Evolutionary conservation across 2,797 vertebrate genomes (phyloP).

Genomic region (Myotis pilosus): DNA sequence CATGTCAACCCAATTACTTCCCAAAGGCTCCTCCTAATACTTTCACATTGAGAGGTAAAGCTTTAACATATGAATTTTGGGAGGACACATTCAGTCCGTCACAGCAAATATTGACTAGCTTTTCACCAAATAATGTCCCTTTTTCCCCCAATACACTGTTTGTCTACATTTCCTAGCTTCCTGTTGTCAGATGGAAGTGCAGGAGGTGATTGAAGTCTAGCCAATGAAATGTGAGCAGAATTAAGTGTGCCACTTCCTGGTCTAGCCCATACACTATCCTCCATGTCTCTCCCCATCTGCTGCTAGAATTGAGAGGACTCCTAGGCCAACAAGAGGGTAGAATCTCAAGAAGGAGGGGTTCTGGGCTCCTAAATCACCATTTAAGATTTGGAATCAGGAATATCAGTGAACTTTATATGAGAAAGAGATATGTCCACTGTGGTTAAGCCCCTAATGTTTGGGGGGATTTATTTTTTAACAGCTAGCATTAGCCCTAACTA

Average conservation of each 20-base stretch:
- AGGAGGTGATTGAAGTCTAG: neutral
- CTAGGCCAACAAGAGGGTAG: neutral
- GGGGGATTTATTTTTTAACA: neutral
- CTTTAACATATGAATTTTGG: neutral
- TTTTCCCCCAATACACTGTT: neutral
- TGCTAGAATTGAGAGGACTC: neutral
- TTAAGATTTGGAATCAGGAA: neutral
- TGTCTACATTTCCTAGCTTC: neutral
- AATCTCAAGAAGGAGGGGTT: neutral
- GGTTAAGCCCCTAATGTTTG: neutral
- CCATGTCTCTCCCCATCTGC: neutral
- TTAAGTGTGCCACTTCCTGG: neutral
- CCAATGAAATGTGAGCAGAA: neutral
- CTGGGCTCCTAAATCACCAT: neutral
- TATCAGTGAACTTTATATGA: neutral
- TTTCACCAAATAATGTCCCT: neutral
- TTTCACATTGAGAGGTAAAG: neutral
- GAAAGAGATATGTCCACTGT: neutral
- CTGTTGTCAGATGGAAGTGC: neutral
- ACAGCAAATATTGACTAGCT: neutral
- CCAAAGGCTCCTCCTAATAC: neutral
- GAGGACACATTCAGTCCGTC: neutral
- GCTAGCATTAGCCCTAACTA: neutral
- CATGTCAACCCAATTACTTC: neutral
- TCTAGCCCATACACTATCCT: neutral